Conservation (phyloP, 2,113 vertebrate species). For the Actenoides hombroni region DNA sequence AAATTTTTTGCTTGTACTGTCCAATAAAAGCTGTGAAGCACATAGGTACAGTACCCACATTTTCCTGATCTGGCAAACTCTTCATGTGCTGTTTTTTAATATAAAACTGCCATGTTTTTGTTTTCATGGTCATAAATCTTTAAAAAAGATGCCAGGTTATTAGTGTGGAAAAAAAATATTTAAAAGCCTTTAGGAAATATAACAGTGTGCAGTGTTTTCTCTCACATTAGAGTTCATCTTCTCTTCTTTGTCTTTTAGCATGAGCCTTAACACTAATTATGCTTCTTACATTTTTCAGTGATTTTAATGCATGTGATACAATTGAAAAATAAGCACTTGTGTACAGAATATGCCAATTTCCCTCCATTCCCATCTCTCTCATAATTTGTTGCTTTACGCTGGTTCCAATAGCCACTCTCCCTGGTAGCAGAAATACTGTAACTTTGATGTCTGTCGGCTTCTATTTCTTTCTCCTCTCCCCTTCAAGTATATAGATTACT, state of each 20-base stretch:
- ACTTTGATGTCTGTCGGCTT: constrained; percentile 41
- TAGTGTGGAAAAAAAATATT: background rate
- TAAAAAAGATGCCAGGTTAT: background rate
- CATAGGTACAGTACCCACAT: background rate
- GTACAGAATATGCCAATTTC: background rate
- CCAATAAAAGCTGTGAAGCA: background rate
- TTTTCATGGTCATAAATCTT: background rate
- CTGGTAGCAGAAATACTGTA: constrained; percentile 66
- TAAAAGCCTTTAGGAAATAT: background rate
- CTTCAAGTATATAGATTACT: background rate
- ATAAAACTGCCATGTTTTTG: background rate
- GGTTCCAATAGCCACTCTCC: constrained; percentile 46
- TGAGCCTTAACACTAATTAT: background rate
- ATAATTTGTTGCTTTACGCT: constrained; percentile 49
- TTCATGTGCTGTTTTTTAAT: background rate
- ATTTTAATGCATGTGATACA: background rate
- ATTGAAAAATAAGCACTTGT: background rate
- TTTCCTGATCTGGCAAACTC: background rate
- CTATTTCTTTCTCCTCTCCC: background rate
- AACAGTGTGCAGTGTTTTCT: background rate
- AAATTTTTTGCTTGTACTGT: background rate
- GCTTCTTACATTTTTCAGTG: background rate
- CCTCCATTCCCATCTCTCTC: constrained; percentile 27
- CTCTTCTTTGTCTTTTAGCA: background rate
- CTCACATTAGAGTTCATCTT: background rate